These are phyloP conservation scores for Urocitellus parryii DNA, from an alignment of 2,113 vertebrate genomes.

Conservation along the genomic window DNA sequence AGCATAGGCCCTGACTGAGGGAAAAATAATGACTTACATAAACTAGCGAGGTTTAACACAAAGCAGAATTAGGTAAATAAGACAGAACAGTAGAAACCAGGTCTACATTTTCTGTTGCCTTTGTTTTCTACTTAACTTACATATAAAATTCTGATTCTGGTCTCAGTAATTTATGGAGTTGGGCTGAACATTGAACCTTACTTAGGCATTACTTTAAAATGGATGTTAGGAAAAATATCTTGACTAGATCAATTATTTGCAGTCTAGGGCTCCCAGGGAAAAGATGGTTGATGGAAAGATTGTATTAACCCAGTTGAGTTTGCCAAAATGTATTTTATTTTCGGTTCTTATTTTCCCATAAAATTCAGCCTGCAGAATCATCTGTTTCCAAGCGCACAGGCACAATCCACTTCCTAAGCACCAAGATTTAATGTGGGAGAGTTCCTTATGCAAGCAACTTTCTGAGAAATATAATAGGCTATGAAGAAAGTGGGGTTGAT, in stretches of 20 bases:
- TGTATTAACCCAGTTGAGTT: background rate
- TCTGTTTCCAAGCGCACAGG: background rate
- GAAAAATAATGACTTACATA: background rate
- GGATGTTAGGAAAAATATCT: background rate
- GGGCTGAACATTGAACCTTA: background rate
- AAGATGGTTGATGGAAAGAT: constrained; percentile 11
- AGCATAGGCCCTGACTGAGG: background rate
- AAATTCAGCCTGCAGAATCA: constrained; percentile 9
- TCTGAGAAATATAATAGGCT: constrained; percentile 55
- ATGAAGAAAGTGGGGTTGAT: background rate
- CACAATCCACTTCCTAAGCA: constrained; percentile 29
- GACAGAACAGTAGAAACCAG: background rate
- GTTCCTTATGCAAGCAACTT: constrained; percentile 39
- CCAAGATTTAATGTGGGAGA: constrained; percentile 28
- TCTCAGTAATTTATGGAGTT: background rate
- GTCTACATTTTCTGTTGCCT: background rate
- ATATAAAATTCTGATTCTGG: background rate
- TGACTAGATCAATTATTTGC: background rate
- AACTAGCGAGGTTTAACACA: background rate
- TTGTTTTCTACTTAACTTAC: background rate
- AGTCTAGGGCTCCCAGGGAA: background rate
- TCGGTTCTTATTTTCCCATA: background rate
- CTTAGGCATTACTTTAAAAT: background rate
- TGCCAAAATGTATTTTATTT: constrained; percentile 56
- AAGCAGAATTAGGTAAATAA: background rate